Conservation (phyloP, 2,797 vertebrate species). For the Brotula barbata region DNA sequence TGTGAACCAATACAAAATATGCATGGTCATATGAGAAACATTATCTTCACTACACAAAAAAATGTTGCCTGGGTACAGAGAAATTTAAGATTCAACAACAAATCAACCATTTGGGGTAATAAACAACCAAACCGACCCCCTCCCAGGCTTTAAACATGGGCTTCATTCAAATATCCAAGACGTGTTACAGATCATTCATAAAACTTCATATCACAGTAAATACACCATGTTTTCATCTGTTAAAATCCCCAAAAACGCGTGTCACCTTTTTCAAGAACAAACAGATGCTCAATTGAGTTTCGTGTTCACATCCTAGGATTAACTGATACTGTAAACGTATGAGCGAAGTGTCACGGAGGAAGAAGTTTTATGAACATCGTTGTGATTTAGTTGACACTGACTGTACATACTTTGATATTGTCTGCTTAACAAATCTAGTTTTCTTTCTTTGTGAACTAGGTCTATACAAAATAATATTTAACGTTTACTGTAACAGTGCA, state of each 20-base stretch:
- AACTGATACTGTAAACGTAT: slow-evolving; percentile 59
- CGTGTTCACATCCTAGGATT: slow-evolving; percentile 65
- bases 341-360: slow-evolving; percentile 63
- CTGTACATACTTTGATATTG: slow-evolving; percentile 72
- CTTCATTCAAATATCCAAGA: slow-evolving; percentile 71
- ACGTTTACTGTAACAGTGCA: slow-evolving; percentile 94
- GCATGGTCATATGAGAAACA: slow-evolving; percentile 92
- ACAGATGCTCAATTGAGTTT: slow-evolving; percentile 59
- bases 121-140: slow-evolving; percentile 80
- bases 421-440: slow-evolving; percentile 85
- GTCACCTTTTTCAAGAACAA: slow-evolving; percentile 55
- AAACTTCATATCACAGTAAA: slow-evolving; percentile 80
- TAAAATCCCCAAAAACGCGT: slow-evolving; percentile 44
- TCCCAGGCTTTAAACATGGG: slow-evolving; percentile 82
- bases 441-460: slow-evolving; percentile 82
- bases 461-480: slow-evolving; percentile 98
- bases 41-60: slow-evolving; percentile 84
- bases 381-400: slow-evolving; percentile 71
- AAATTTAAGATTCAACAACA: slow-evolving; percentile 86
- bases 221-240: slow-evolving; percentile 85
- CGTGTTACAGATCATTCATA: slow-evolving; percentile 72
- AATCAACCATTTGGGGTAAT: slow-evolving; percentile 77
- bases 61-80: slow-evolving; percentile 89
- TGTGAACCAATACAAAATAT: slow-evolving; percentile 99
- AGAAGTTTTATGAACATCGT: slow-evolving; percentile 64